A percentile compares a stretch with the other conserved stretches of the same genome.
These are phyloP conservation scores for Bradypus variegatus DNA, from an alignment of 2,797 vertebrate species.

Conservation along the genomic window DNA sequence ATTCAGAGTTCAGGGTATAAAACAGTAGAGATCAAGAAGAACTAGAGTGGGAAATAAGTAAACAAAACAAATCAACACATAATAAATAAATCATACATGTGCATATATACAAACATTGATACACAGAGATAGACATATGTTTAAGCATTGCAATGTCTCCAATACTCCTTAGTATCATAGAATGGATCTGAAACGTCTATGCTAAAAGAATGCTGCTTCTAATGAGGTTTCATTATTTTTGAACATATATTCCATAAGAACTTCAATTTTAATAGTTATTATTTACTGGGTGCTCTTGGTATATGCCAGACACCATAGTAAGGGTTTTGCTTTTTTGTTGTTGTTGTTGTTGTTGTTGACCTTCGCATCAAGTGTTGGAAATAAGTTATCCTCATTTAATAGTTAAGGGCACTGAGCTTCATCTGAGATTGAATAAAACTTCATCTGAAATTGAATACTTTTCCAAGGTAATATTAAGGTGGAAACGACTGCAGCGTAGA, in stretches of 20 bases:
- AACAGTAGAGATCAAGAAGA: background rate
- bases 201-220: background rate
- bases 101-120: background rate
- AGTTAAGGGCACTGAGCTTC: background rate
- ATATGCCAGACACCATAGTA: too few species aligned
- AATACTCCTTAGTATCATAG: accelerated
- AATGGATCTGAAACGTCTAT: background rate
- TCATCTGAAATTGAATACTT: too few species aligned
- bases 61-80: too few species aligned
- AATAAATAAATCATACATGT: too few species aligned
- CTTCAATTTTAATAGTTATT: too few species aligned
- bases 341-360: background rate
- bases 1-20: background rate
- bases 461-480: background rate
- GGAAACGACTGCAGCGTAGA: too few species aligned
- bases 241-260: background rate
- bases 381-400: background rate
- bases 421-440: too few species aligned
- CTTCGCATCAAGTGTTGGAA: accelerated
- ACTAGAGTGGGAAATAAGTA: background rate
- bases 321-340: background rate
- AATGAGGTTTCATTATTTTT: background rate
- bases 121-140: background rate
- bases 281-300: background rate
- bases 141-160: background rate